Evolutionary conservation across 1,140 invertebrate species (phyloP).

Genomic region (Lepidostoma basale): DNA sequence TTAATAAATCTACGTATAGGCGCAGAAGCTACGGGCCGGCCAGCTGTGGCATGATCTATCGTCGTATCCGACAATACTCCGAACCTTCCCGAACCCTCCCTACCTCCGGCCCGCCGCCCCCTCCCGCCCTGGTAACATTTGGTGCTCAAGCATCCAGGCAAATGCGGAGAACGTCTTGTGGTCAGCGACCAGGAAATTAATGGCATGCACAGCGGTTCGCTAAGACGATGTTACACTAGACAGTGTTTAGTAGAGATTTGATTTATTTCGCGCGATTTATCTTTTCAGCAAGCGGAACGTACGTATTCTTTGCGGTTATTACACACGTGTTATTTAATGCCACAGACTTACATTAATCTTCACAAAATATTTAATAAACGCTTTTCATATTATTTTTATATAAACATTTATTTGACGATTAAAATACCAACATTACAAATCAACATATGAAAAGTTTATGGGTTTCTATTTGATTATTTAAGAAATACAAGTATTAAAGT

Average conservation of each 20-base stretch:
- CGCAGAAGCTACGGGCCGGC: slow-evolving; percentile 17
- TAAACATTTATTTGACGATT: too few species aligned
- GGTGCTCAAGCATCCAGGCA: slow-evolving; percentile 28
- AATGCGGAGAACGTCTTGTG: slow-evolving; percentile 32
- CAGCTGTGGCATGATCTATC: slow-evolving; percentile 44
- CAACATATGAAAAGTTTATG: too few species aligned
- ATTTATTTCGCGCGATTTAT: neutral
- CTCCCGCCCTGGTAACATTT: neutral
- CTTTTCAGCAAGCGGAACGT: too few species aligned
- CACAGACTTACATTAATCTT: too few species aligned
- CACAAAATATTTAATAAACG: too few species aligned
- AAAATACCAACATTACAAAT: too few species aligned
- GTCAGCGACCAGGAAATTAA: slow-evolving; percentile 39
- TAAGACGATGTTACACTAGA: slow-evolving; percentile 11
- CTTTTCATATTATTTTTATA: too few species aligned
- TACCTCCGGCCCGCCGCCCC: neutral
- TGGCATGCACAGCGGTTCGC: slow-evolving; percentile 26
- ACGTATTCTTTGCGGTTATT: too few species aligned
- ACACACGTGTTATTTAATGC: too few species aligned
- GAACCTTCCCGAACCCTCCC: neutral
- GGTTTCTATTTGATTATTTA: too few species aligned
- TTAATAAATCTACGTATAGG: slow-evolving; percentile 44
- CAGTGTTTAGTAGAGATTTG: neutral
- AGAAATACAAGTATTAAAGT: too few species aligned
- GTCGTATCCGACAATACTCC: slow-evolving; percentile 28